Evolutionary conservation across 2,113 vertebrate genomes (phyloP).

Genomic region (Oryzias curvinotus): DNA sequence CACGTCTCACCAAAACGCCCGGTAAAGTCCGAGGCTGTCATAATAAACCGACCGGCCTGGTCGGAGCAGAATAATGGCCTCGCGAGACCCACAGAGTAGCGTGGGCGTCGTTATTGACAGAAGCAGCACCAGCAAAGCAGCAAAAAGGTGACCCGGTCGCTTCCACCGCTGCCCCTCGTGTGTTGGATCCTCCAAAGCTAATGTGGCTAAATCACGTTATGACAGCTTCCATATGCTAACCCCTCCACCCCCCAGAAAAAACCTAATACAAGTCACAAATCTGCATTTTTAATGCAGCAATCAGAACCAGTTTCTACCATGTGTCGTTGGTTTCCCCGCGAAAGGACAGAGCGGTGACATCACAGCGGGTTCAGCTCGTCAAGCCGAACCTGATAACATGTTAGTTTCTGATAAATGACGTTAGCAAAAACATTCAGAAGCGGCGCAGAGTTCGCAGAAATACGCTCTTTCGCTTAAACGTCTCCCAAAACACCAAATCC

Average conservation of each 20-base stretch:
- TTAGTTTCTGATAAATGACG: conserved; percentile 19
- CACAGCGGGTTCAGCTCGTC: too few species aligned
- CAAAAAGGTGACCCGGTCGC: too few species aligned
- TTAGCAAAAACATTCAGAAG: conserved; percentile 6
- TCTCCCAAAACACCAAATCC: background rate
- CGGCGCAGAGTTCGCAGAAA: conserved; percentile 9
- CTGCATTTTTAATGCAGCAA: too few species aligned
- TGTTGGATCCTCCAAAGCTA: background rate
- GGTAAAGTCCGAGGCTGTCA: too few species aligned
- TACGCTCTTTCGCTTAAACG: background rate
- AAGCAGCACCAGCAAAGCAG: too few species aligned
- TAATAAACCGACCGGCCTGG: conserved; percentile 14
- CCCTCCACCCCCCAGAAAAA: too few species aligned
- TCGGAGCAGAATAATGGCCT: conserved; percentile 43
- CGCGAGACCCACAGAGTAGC: background rate
- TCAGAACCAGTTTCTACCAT: too few species aligned
- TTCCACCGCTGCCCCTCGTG: too few species aligned
- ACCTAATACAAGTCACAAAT: too few species aligned
- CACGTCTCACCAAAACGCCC: too few species aligned
- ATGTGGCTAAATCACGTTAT: background rate
- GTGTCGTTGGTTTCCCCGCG: background rate
- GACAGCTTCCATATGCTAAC: conserved; percentile 2
- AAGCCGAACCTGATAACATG: conserved; percentile 2
- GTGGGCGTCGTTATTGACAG: too few species aligned
- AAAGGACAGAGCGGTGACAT: too few species aligned